Percentiles rank a stretch among this genome's conserved stretches.
phyloP scores from a whole-genome alignment of 2,888 invertebrate genomes.

The Carpatolechia fugitivella region DNA sequence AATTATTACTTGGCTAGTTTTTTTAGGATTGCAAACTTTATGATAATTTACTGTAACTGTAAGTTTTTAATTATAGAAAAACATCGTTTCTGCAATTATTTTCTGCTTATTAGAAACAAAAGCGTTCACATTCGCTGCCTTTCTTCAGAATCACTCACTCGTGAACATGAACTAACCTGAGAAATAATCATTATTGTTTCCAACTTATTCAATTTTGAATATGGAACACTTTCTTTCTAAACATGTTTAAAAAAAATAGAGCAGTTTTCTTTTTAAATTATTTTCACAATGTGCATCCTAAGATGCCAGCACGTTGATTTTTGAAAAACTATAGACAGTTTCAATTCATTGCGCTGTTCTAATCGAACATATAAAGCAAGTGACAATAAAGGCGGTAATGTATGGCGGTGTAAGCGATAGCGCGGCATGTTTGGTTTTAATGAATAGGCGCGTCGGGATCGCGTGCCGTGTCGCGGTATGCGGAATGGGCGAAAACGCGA shows the following conservation, averaged over 20 bases:
- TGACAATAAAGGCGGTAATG: constrained; percentile 15
- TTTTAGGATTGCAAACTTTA: no score
- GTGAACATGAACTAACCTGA: constrained; percentile 4
- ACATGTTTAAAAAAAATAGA: background rate
- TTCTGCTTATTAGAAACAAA: background rate
- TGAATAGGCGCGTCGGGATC: constrained; percentile 18
- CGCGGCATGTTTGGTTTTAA: constrained; percentile 3
- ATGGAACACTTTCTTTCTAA: constrained; percentile 30
- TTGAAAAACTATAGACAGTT: no score
- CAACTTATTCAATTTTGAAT: constrained; percentile 49
- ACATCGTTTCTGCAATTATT: background rate
- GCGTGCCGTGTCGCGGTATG: constrained; percentile 33
- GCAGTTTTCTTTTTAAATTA: background rate
- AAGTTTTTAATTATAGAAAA: no score
- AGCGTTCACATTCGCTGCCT: background rate
- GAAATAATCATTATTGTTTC: background rate
- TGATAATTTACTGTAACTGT: no score
- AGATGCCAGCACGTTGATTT: no score
- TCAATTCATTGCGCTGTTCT: background rate
- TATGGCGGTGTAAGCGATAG: background rate
- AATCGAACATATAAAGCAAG: background rate
- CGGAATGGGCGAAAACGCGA: constrained; percentile 29
- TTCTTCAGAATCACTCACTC: background rate
- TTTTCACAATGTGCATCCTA: background rate
- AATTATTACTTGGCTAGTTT: no score